These are phyloP conservation scores for Piscicola geometra DNA, from an alignment of 2,888 invertebrate genomes.

Conservation along the genomic window DNA sequence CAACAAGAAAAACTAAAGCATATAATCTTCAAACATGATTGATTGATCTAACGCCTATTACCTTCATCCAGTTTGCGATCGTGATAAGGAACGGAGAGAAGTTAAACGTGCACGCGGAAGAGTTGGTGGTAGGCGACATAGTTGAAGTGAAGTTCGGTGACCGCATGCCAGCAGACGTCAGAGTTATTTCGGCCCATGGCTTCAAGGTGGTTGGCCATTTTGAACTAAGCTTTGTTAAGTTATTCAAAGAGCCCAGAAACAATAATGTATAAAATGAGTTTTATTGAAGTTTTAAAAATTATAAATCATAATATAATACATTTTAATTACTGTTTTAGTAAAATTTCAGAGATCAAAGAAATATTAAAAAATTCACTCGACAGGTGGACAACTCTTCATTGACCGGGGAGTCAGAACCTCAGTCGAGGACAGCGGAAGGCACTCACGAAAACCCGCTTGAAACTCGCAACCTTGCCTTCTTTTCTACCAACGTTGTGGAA, in stretches of 20 bases:
- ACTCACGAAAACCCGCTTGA: conserved; percentile 70
- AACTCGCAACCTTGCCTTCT: conserved; percentile 74
- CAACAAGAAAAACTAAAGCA: not conserved
- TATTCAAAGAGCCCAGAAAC: too few relatives aligned
- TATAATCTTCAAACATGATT: too few relatives aligned
- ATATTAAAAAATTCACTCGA: too few relatives aligned
- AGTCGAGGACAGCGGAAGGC: conserved; percentile 63
- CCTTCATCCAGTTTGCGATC: conserved; percentile 56
- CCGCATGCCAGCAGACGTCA: conserved; percentile 93
- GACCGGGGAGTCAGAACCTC: conserved; percentile 73
- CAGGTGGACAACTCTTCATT: conserved; percentile 66
- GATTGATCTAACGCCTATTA: too few relatives aligned
- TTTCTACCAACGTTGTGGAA: conserved; percentile 73
- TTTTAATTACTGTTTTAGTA: too few relatives aligned
- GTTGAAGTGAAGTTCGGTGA: conserved; percentile 99
- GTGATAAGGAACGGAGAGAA: conserved; percentile 65
- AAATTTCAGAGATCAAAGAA: too few relatives aligned
- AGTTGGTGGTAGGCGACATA: conserved; percentile 91
- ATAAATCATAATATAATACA: too few relatives aligned
- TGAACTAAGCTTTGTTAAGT: too few relatives aligned
- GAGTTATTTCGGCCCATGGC: conserved; percentile 86
- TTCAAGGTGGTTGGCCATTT: conserved; percentile 76
- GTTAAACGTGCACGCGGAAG: conserved; percentile 61
- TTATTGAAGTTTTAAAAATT: too few relatives aligned
- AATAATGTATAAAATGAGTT: too few relatives aligned